phyloP scores from a whole-genome alignment of 1,140 invertebrate species.

The Drosophila lini region DNA sequence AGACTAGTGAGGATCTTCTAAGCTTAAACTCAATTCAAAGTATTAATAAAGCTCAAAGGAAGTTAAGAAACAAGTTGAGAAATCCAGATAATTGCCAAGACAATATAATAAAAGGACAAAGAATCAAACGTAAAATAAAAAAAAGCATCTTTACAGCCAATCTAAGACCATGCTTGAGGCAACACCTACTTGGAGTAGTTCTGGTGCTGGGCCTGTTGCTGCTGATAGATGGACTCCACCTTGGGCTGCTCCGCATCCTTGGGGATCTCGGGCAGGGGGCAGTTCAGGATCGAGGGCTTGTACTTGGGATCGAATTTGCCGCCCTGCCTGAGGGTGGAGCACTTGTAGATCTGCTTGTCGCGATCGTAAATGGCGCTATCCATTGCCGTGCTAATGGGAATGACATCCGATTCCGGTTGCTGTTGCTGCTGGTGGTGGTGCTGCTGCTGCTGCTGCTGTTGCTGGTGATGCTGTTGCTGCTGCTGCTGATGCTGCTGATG shows the following conservation, averaged over 20 bases:
- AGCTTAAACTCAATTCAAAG: no score
- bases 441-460: slow-evolving; percentile 41
- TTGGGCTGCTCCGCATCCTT: slow-evolving; percentile 80
- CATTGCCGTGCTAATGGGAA: slow-evolving; percentile 68
- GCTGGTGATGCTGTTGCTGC: slow-evolving; percentile 33
- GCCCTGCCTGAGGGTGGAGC: slow-evolving; percentile 81
- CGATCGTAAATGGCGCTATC: slow-evolving; percentile 81
- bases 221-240: slow-evolving; percentile 78
- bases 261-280: slow-evolving; percentile 83
- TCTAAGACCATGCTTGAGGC: neutral
- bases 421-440: slow-evolving; percentile 53
- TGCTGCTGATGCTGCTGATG: slow-evolving; percentile 46
- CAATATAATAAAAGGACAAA: no score
- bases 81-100: no score
- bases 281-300: slow-evolving; percentile 84
- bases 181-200: slow-evolving; percentile 82
- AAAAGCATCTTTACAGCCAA: neutral
- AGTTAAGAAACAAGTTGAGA: no score
- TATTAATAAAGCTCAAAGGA: no score
- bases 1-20: no score
- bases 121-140: neutral
- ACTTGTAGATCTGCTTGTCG: slow-evolving; percentile 84
- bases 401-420: slow-evolving; percentile 58
- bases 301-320: slow-evolving; percentile 84
- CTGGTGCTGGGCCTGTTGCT: slow-evolving; percentile 71